phyloP scores from a whole-genome alignment of 2,797 vertebrate species.

The Tinamus major region DNA sequence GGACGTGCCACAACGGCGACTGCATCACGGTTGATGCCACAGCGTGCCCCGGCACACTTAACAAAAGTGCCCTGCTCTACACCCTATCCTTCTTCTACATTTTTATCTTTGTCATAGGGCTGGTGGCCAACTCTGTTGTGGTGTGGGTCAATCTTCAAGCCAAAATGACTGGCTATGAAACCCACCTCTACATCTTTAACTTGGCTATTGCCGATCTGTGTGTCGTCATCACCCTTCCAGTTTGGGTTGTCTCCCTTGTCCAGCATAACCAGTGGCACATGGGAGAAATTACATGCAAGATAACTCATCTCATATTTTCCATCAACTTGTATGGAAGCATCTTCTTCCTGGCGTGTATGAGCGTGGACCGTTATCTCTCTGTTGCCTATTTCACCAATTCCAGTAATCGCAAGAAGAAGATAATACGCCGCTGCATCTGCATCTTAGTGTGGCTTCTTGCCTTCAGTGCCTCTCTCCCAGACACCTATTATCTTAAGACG shows the following conservation, averaged over 20 bases:
- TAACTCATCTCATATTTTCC: slow-evolving; percentile 92
- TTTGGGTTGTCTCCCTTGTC: slow-evolving; percentile 92
- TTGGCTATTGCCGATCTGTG: slow-evolving; percentile 93
- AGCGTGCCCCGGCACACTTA: slow-evolving; percentile 83
- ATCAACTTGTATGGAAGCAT: slow-evolving; percentile 96
- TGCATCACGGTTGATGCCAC: slow-evolving; percentile 82
- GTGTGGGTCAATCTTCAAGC: slow-evolving; percentile 94
- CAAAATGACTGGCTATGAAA: slow-evolving; percentile 89
- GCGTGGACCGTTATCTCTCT: slow-evolving; percentile 92
- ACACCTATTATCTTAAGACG: slow-evolving; percentile 91
- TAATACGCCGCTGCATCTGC: slow-evolving; percentile 83
- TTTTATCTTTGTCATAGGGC: slow-evolving; percentile 92
- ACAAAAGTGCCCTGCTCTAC: slow-evolving; percentile 86
- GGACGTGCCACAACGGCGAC: slow-evolving; percentile 83
- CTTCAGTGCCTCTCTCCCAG: slow-evolving; percentile 88
- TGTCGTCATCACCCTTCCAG: slow-evolving; percentile 90
- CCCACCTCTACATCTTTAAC: slow-evolving; percentile 93
- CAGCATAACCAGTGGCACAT: slow-evolving; percentile 95
- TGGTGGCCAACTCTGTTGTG: slow-evolving; percentile 91
- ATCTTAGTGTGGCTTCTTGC: slow-evolving; percentile 92
- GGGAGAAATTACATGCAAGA: slow-evolving; percentile 91
- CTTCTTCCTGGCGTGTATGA: slow-evolving; percentile 97
- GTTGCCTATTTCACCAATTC: slow-evolving; percentile 78
- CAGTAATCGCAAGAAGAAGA: slow-evolving; percentile 77
- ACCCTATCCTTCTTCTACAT: slow-evolving; percentile 90